Conservation (phyloP, 2,113 vertebrate genomes). For the Ammodramus savannarum region DNA sequence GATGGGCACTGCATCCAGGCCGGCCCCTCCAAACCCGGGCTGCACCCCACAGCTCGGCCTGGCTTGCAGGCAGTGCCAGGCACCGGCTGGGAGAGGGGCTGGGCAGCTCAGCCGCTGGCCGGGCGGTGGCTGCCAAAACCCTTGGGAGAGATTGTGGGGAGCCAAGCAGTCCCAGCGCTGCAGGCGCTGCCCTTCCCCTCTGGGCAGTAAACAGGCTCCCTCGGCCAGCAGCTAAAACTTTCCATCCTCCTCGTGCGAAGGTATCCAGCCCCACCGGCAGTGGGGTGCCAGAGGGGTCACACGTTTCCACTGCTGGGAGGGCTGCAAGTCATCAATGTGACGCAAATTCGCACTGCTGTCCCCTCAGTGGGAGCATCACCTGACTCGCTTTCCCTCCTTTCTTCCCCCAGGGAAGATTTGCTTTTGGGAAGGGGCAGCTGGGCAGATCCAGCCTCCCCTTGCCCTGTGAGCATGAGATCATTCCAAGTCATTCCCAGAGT, state of each 20-base stretch:
- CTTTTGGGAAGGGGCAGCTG: neutral
- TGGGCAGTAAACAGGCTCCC: slow-evolving; percentile 23
- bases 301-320: neutral
- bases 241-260: neutral
- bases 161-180: neutral
- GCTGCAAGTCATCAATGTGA: neutral
- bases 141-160: neutral
- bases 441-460: neutral
- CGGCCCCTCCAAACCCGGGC: fast-evolving
- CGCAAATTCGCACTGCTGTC: neutral
- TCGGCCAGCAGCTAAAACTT: slow-evolving; percentile 13
- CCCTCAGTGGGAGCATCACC: neutral
- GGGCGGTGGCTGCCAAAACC: neutral
- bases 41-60: fast-evolving
- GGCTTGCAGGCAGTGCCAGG: fast-evolving
- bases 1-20: neutral
- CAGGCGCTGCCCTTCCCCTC: slow-evolving; percentile 23
- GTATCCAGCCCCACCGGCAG: neutral
- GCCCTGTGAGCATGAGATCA: fast-evolving
- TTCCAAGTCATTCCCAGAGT: neutral
- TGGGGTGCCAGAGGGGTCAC: neutral
- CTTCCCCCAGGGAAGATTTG: neutral
- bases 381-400: neutral
- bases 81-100: neutral
- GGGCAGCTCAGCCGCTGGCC: neutral